Evolutionary conservation across 2,797 vertebrate species (phyloP), one percentile per base, ranked within the genome.

Genomic region (Gastrophryne carolinensis): DNA sequence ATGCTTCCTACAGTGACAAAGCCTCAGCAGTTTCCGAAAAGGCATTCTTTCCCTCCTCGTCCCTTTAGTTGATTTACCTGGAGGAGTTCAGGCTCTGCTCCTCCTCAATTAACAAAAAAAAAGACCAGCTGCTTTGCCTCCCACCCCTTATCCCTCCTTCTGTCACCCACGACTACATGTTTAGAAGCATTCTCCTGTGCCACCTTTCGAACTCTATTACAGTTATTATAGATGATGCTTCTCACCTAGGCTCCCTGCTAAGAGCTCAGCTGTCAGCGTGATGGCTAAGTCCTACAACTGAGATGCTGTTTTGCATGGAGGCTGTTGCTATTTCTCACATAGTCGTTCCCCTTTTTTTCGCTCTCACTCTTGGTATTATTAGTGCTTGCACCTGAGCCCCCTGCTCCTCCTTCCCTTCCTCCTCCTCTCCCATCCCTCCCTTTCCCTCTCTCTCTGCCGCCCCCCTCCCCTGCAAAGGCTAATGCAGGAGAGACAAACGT

Each of bases 311-410:
- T 24, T 87, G 82, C 81, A 82, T 85, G 84, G 91, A 93, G 89
- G 91, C 92, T 93, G 90, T 80, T 88, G 89, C 89, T 85, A 84
- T 88, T 86, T 83, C 89, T 86, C 86, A 71, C 84, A 87, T 79
- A 81, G 61, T 80, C 79, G 72, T 82, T 83, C 80, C 75, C n/a
- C 78, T 82, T 89, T 85, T 86, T 56, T 15, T 72, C 84, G 84
- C 72, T 81, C 58, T 80, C 80, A 80, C 84, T 83, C 44, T 79
- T 83, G 83, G 81, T 79, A 83, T 78, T 86, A 84, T 77, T 86
- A 84, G 52, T 81, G 89, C 87, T 84, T 86, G 92, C 92, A 95
- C 94, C 94, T 95, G 94, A 94, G 90, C 83, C 87, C 83, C 81
- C 84, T 83, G 82, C 75, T 74, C 71, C 54, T 67, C 77, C 65